Conservation (phyloP, 1,140 invertebrate genomes). For the Drosophila takahashii region DNA sequence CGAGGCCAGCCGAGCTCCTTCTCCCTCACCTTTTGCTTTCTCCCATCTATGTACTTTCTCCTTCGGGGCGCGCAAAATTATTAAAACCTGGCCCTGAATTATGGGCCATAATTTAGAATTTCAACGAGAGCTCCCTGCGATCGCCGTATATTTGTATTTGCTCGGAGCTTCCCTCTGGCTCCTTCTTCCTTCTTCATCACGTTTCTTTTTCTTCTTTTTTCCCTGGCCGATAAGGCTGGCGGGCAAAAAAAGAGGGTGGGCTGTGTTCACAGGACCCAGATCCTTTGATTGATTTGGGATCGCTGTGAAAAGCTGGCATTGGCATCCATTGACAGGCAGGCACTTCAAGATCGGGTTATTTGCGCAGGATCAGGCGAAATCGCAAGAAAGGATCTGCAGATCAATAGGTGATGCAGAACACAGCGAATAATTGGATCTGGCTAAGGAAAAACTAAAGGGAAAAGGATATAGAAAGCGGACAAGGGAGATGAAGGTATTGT, state of each 20-base stretch:
- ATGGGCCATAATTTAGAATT: slow-evolving; percentile 67
- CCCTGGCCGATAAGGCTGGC: slow-evolving; percentile 16
- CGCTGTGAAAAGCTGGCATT: slow-evolving; percentile 17
- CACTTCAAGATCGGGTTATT: slow-evolving; percentile 25
- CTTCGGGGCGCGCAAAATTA: slow-evolving; percentile 36
- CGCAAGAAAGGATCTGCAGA: slow-evolving; percentile 3
- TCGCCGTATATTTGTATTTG: slow-evolving; percentile 28
- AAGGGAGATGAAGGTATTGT: background rate
- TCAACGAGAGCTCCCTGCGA: slow-evolving; percentile 14
- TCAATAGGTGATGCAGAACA: slow-evolving; percentile 27
- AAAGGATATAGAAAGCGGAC: background rate
- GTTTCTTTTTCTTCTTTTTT: background rate
- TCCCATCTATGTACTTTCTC: background rate
- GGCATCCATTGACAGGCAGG: slow-evolving; percentile 33
- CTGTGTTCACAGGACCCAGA: slow-evolving; percentile 13
- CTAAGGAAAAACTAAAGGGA: slow-evolving; percentile 1
- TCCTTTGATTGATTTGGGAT: slow-evolving; percentile 57
- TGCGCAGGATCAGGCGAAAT: slow-evolving; percentile 18
- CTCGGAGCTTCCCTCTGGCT: slow-evolving; percentile 18
- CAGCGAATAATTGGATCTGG: slow-evolving; percentile 37
- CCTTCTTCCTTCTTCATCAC: background rate
- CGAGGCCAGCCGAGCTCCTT: slow-evolving; percentile 20
- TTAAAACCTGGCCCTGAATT: slow-evolving; percentile 55
- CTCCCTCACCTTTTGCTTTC: slow-evolving; percentile 2
- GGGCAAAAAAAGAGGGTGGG: slow-evolving; percentile 2